Percentiles rank a stretch among this genome's conserved stretches.
Conservation (phyloP, 2,888 invertebrate species). For the Venusia cambrica region DNA sequence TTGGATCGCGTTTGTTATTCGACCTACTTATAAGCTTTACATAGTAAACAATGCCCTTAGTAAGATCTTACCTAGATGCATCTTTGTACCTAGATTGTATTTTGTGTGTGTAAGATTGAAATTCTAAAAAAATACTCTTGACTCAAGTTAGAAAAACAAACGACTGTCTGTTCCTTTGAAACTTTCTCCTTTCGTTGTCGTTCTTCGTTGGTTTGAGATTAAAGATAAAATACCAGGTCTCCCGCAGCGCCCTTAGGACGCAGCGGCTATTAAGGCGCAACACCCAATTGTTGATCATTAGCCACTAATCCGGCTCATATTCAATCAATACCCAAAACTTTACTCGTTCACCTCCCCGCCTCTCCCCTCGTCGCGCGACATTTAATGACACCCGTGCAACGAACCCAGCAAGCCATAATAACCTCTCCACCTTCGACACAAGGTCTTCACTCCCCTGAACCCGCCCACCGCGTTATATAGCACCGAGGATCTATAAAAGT, state of each 20-base stretch:
- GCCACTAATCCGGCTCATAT: slow-evolving; percentile 78
- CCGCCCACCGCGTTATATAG: slow-evolving; percentile 79
- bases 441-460: slow-evolving; percentile 65
- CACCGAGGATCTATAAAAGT: slow-evolving; percentile 82
- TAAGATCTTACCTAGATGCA: too few relatives aligned
- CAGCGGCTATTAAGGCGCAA: slow-evolving; percentile 52
- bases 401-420: slow-evolving; percentile 53
- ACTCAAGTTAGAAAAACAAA: too few relatives aligned
- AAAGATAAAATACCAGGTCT: slow-evolving; percentile 19
- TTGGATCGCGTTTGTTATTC: too few relatives aligned
- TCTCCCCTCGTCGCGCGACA: slow-evolving; percentile 77
- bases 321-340: slow-evolving; percentile 82
- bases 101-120: too few relatives aligned
- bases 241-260: slow-evolving; percentile 21
- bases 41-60: too few relatives aligned
- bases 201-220: slow-evolving; percentile 10
- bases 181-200: slow-evolving; percentile 14
- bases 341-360: slow-evolving; percentile 77
- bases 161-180: slow-evolving; percentile 8
- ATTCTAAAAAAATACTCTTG: too few relatives aligned
- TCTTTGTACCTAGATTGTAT: too few relatives aligned
- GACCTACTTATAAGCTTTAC: too few relatives aligned
- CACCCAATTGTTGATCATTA: slow-evolving; percentile 78
- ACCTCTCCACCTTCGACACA: slow-evolving; percentile 56
- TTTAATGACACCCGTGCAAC: slow-evolving; percentile 81